phyloP scores from a whole-genome alignment of 2,888 invertebrate genomes.

The Dasypogon diadema region DNA sequence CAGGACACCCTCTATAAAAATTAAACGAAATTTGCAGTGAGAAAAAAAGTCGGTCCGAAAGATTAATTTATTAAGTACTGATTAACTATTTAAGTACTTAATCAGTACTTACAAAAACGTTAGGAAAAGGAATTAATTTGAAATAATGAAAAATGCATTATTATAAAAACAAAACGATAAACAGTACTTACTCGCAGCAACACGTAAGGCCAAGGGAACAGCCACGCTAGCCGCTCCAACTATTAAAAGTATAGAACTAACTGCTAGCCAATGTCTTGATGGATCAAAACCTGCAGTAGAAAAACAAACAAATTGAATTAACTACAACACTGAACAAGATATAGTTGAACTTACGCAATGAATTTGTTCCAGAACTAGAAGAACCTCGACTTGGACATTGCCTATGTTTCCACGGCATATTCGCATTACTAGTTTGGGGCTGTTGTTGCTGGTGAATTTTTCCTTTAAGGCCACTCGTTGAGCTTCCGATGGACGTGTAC shows the following conservation, averaged over 20 bases:
- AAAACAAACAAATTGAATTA: not conserved
- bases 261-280: slow-evolving; percentile 81
- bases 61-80: no score
- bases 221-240: slow-evolving; percentile 85
- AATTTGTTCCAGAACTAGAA: slow-evolving; percentile 67
- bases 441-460: slow-evolving; percentile 63
- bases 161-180: not conserved
- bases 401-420: slow-evolving; percentile 68
- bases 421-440: slow-evolving; percentile 51
- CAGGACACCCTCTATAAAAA: no score
- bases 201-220: slow-evolving; percentile 82
- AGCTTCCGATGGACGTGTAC: slow-evolving; percentile 63
- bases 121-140: no score
- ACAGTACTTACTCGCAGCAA: slow-evolving; percentile 72
- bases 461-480: slow-evolving; percentile 65
- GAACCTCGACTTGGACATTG: slow-evolving; percentile 68
- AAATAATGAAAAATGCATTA: no score
- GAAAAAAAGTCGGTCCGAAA: no score
- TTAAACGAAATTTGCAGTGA: no score
- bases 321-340: not conserved
- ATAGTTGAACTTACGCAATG: slow-evolving; percentile 66
- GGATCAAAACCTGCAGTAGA: slow-evolving; percentile 70
- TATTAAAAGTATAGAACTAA: slow-evolving; percentile 80
- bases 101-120: no score
- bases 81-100: no score